Percentiles rank a stretch among this genome's conserved stretches.
phyloP scores from a whole-genome alignment of 2,888 invertebrate genomes.

The Abrostola tripartita region DNA sequence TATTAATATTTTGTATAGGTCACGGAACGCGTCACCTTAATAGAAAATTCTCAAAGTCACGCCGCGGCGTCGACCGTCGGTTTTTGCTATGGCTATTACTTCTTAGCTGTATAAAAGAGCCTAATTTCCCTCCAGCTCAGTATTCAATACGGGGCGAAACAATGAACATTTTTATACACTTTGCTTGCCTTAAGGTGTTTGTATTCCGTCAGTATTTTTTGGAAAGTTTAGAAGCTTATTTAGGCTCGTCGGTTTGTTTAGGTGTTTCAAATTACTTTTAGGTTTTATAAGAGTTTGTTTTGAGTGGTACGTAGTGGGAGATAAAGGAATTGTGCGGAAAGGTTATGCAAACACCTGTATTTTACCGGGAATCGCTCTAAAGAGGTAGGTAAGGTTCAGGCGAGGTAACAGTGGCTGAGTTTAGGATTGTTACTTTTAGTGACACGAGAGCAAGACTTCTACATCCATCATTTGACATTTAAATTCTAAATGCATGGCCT shows the following conservation, averaged over 20 bases:
- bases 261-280: slow-evolving; percentile 17
- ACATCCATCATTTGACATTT: too few species aligned
- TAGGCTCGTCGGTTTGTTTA: slow-evolving; percentile 26
- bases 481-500: too few species aligned
- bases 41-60: slow-evolving; percentile 65
- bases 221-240: slow-evolving; percentile 21
- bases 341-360: not conserved
- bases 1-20: slow-evolving; percentile 4
- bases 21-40: slow-evolving; percentile 43
- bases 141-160: slow-evolving; percentile 40
- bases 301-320: slow-evolving; percentile 5
- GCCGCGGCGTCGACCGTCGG: slow-evolving; percentile 60
- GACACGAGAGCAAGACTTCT: too few species aligned
- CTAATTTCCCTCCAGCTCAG: slow-evolving; percentile 55
- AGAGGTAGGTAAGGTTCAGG: too few species aligned
- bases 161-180: slow-evolving; percentile 30
- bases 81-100: slow-evolving; percentile 53
- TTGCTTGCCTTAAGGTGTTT: slow-evolving; percentile 24
- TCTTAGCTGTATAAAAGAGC: slow-evolving; percentile 64
- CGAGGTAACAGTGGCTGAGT: too few species aligned
- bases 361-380: too few species aligned
- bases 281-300: slow-evolving; percentile 21
- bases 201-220: slow-evolving; percentile 20
- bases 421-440: too few species aligned
- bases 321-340: slow-evolving; percentile 5